Evolutionary conservation across 2,888 invertebrate species (phyloP).

Genomic region (Leptinotarsa juncta): DNA sequence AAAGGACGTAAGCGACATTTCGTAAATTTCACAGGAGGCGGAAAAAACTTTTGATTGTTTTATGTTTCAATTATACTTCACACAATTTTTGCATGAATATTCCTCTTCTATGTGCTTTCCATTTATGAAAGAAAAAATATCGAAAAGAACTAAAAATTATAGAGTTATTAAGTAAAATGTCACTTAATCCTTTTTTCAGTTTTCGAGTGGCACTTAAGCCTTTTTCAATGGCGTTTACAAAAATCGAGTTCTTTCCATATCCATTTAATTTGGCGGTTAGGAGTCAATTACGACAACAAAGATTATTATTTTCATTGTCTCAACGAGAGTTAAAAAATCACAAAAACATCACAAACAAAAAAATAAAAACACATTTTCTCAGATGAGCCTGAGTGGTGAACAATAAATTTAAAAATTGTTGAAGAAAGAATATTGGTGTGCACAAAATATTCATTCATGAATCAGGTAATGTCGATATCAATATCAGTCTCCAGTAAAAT

Average conservation of each 20-base stretch:
- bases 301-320: constrained; percentile 2
- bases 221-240: constrained; percentile 20
- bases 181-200: constrained; percentile 9
- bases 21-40: constrained; percentile 19
- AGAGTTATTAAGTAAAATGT: constrained; percentile 23
- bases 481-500: constrained; percentile 12
- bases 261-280: constrained; percentile 15
- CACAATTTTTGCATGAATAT: constrained; percentile 18
- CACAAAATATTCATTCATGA: constrained; percentile 16
- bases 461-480: not conserved
- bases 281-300: constrained; percentile 1
- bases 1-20: constrained; percentile 9
- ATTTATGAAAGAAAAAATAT: constrained; percentile 7
- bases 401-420: not conserved
- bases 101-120: not conserved
- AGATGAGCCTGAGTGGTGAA: constrained; percentile 11
- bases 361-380: constrained; percentile 18
- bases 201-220: constrained; percentile 13
- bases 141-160: constrained; percentile 3
- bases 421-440: not conserved
- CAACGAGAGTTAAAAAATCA: not conserved
- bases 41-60: constrained; percentile 13
- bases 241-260: constrained; percentile 13
- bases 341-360: constrained; percentile 7
- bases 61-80: constrained; percentile 1